A percentile compares a stretch with the other conserved stretches of the same genome.
phyloP scores from a whole-genome alignment of 37 sponge, comb jelly and placozoan species.

The Bolinopsis microptera region DNA sequence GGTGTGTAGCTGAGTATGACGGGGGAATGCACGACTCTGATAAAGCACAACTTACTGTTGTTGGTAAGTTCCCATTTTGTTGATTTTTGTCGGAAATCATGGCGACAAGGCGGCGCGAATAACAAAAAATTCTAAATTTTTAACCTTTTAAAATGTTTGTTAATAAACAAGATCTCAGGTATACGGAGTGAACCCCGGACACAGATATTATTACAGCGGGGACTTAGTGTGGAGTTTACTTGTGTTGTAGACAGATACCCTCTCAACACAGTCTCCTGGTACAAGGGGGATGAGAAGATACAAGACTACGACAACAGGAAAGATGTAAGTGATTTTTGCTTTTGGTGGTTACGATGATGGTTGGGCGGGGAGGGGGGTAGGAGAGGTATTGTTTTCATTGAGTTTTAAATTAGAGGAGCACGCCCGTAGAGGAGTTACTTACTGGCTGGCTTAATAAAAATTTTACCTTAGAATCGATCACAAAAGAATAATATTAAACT shows the following conservation, averaged over 20 bases:
- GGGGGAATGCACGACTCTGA: background rate
- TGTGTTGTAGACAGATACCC: slow-evolving; percentile 61
- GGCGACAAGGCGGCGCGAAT: too few species aligned
- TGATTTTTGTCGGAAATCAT: background rate
- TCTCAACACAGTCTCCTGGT: slow-evolving; percentile 53
- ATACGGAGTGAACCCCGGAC: background rate
- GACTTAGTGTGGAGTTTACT: slow-evolving; percentile 22
- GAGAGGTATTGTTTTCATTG: too few species aligned
- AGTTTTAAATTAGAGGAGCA: too few species aligned
- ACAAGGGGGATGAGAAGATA: slow-evolving; percentile 17
- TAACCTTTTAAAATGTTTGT: background rate
- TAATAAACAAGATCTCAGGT: background rate
- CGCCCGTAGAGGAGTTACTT: too few species aligned
- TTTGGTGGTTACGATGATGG: too few species aligned
- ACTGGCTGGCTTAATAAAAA: too few species aligned
- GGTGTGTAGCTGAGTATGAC: slow-evolving; percentile 62
- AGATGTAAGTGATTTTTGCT: slow-evolving; percentile 5
- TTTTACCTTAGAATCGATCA: too few species aligned
- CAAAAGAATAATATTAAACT: too few species aligned
- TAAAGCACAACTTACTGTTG: slow-evolving; percentile 28
- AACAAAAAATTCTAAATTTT: too few species aligned
- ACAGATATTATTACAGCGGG: background rate
- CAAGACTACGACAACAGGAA: slow-evolving; percentile 61
- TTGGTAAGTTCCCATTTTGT: slow-evolving; percentile 36
- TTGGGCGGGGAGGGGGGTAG: too few species aligned